A percentile compares a stretch with the other conserved stretches of the same genome.
Evolutionary conservation across 2,888 invertebrate species (phyloP).

Genomic region (Rhingia campestris): DNA sequence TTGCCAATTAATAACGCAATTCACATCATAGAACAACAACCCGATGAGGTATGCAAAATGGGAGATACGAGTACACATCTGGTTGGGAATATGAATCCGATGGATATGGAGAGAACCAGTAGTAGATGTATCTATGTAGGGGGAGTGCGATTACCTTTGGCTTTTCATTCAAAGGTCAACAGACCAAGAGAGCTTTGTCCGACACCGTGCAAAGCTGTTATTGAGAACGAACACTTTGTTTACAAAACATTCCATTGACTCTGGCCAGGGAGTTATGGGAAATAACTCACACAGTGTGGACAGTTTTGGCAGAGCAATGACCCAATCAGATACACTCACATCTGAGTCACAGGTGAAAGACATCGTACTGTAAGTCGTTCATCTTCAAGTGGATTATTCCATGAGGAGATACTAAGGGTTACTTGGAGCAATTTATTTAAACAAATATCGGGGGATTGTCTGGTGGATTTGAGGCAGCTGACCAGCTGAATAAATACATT

Average conservation of each 20-base stretch:
- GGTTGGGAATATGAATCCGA: background rate
- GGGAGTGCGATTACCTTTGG: constrained; percentile 2
- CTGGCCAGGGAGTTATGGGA: constrained; percentile 27
- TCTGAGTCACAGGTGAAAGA: background rate
- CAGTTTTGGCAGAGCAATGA: background rate
- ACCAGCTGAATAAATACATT: no score
- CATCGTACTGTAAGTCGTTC: background rate
- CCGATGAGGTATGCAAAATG: constrained; percentile 38
- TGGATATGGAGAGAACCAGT: background rate
- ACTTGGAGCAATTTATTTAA: no score
- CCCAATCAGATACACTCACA: background rate
- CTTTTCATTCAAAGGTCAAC: constrained; percentile 34
- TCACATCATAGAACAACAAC: constrained; percentile 66
- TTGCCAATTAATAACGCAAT: constrained; percentile 66
- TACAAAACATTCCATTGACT: constrained; percentile 49
- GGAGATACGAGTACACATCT: constrained; percentile 13
- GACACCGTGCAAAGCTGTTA: background rate
- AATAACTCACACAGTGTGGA: constrained; percentile 3
- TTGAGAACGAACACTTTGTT: constrained; percentile 40
- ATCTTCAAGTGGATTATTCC: no score
- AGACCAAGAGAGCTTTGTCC: constrained; percentile 39
- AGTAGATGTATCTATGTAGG: background rate
- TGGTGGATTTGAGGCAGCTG: no score
- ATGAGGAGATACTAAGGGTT: no score
- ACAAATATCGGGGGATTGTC: no score